These are phyloP conservation scores for Euthynnus affinis DNA, from an alignment of 2,797 vertebrate genomes.

Conservation along the genomic window DNA sequence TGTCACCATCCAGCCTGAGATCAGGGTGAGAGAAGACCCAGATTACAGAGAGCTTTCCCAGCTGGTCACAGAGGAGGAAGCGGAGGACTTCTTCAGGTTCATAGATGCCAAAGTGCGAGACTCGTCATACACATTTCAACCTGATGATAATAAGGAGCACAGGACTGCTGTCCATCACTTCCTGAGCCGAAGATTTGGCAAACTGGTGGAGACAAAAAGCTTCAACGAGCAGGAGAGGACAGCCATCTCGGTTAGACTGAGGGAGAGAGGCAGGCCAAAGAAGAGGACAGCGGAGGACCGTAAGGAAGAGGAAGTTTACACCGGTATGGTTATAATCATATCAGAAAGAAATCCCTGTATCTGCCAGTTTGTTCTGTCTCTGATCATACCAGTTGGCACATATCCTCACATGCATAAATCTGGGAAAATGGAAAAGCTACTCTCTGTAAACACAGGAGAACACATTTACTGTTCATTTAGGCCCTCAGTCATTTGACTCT, in stretches of 20 bases:
- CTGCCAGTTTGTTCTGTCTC: not conserved
- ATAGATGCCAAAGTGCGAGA: slow-evolving; percentile 91
- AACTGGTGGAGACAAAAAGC: slow-evolving; percentile 94
- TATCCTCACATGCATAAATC: not conserved
- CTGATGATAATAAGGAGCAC: slow-evolving; percentile 90
- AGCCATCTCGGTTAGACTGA: slow-evolving; percentile 90
- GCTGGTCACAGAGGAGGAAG: slow-evolving; percentile 91
- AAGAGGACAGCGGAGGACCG: slow-evolving; percentile 85
- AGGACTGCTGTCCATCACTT: slow-evolving; percentile 94
- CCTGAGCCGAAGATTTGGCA: slow-evolving; percentile 92
- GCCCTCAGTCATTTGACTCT: not conserved
- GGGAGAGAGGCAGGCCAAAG: slow-evolving; percentile 83
- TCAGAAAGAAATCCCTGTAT: not conserved
- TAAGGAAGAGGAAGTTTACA: slow-evolving; percentile 87
- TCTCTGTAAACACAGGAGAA: no score
- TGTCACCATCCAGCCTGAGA: slow-evolving; percentile 88
- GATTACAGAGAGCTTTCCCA: slow-evolving; percentile 90
- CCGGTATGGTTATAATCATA: slow-evolving; percentile 83
- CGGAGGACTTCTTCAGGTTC: slow-evolving; percentile 92
- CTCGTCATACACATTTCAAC: slow-evolving; percentile 90
- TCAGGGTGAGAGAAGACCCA: slow-evolving; percentile 88
- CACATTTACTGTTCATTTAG: not conserved
- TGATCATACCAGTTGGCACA: not conserved
- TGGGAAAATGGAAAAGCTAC: no score
- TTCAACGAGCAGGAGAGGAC: slow-evolving; percentile 83